Percentiles rank a stretch among this genome's conserved stretches.
phyloP scores from a whole-genome alignment of 2,888 invertebrate species.

The Harpalus rufipes region DNA sequence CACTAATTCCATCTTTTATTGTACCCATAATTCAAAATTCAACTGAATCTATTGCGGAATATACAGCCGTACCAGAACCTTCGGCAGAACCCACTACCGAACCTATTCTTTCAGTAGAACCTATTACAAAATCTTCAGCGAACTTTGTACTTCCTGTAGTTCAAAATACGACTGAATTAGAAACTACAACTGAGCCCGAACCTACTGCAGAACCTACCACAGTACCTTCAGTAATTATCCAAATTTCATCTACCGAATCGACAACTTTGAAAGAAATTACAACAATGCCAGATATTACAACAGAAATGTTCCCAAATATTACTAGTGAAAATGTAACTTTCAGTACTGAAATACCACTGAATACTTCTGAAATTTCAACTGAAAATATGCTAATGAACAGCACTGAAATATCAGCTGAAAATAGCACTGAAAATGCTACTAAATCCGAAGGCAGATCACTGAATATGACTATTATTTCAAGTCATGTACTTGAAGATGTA shows the following conservation, averaged over 20 bases:
- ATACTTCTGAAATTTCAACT: conserved; percentile 32
- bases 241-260: conserved; percentile 9
- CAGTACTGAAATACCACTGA: conserved; percentile 50
- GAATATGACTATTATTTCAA: not conserved
- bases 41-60: conserved; percentile 70
- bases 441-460: not conserved
- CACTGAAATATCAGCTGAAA: not conserved
- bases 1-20: conserved; percentile 73
- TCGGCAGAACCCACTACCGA: conserved; percentile 69
- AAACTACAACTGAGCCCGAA: conserved; percentile 67
- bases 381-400: not conserved
- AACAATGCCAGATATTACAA: conserved; percentile 66
- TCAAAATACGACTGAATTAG: conserved; percentile 69
- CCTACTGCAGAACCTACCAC: conserved; percentile 61
- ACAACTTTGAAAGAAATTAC: conserved; percentile 63
- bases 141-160: conserved; percentile 68
- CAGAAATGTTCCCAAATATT: conserved; percentile 57
- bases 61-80: conserved; percentile 71
- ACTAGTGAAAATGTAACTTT: conserved; percentile 65
- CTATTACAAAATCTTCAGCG: conserved; percentile 72
- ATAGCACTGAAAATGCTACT: not conserved
- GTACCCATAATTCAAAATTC: conserved; percentile 70
- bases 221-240: not conserved
- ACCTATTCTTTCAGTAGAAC: conserved; percentile 72
- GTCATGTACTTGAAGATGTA: not conserved